These are phyloP conservation scores for Machaerirhynchus nigripectus DNA, from an alignment of 2,113 vertebrate species.

Conservation along the genomic window DNA sequence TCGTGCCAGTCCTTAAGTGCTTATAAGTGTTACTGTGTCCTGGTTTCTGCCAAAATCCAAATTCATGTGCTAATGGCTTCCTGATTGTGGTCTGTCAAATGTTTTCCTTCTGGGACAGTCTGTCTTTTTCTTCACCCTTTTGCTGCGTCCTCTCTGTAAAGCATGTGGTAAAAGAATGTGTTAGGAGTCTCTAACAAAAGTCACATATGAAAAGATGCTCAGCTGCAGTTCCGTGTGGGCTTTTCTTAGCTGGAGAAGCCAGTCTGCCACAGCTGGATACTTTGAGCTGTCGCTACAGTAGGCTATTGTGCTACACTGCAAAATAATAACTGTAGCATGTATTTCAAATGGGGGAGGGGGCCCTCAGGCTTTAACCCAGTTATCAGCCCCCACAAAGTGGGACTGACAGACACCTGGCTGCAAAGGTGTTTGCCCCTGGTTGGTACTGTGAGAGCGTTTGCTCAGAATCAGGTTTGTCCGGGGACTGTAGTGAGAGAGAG, in stretches of 20 bases:
- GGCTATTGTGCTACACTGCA: background rate
- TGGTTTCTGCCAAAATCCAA: background rate
- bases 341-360: background rate
- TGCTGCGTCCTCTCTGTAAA: background rate
- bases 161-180: background rate
- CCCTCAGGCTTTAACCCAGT: background rate
- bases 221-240: background rate
- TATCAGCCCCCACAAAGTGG: background rate
- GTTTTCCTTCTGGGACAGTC: background rate
- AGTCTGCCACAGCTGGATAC: background rate
- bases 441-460: background rate
- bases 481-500: background rate
- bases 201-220: background rate
- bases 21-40: background rate
- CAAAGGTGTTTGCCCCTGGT: background rate
- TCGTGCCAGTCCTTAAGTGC: background rate
- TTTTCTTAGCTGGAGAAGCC: background rate
- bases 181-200: background rate
- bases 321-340: background rate
- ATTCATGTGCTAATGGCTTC: rapidly evolving
- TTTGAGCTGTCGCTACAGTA: background rate
- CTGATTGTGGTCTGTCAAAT: background rate
- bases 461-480: background rate
- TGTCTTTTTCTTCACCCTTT: background rate
- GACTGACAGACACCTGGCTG: background rate